Evolutionary conservation across 2,113 vertebrate species (phyloP).

Genomic region (Brachyhypopomus gauderio): DNA sequence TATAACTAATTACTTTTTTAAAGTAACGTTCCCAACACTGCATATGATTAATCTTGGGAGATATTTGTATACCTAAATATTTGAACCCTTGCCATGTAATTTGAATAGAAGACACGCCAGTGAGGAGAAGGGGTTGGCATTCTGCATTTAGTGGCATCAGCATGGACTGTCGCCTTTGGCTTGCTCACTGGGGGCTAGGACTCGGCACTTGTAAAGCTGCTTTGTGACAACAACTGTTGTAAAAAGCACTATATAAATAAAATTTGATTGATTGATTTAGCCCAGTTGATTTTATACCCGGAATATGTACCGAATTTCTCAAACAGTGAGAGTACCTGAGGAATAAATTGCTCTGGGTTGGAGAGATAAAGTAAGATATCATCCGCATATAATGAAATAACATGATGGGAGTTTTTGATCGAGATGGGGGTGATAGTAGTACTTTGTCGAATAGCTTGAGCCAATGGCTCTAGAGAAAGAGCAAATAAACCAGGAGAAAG

Average conservation of each 20-base stretch:
- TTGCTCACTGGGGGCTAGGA: too few relatives aligned
- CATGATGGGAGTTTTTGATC: neutral
- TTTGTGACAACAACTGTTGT: too few relatives aligned
- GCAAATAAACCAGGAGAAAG: constrained; percentile 38
- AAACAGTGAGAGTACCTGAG: constrained; percentile 27
- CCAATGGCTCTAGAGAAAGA: constrained; percentile 27
- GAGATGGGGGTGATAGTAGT: constrained; percentile 8
- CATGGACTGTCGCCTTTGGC: too few relatives aligned
- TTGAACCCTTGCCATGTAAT: neutral
- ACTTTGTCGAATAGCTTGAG: constrained; percentile 20
- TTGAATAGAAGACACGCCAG: neutral
- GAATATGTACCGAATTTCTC: constrained; percentile 33
- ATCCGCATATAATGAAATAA: constrained; percentile 4
- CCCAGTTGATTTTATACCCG: constrained; percentile 39
- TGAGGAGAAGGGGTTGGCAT: neutral
- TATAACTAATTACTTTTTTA: too few relatives aligned
- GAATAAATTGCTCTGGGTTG: constrained; percentile 23
- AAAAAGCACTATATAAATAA: too few relatives aligned
- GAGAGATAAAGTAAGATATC: constrained; percentile 32
- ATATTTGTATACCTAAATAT: constrained; percentile 16
- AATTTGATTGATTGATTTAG: too few relatives aligned
- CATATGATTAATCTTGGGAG: neutral
- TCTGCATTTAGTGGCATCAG: constrained; percentile 24
- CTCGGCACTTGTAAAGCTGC: too few relatives aligned
- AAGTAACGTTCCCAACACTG: too few relatives aligned